Evolutionary conservation across 2,113 vertebrate species (phyloP).

Genomic region (Ranitomeya variabilis): DNA sequence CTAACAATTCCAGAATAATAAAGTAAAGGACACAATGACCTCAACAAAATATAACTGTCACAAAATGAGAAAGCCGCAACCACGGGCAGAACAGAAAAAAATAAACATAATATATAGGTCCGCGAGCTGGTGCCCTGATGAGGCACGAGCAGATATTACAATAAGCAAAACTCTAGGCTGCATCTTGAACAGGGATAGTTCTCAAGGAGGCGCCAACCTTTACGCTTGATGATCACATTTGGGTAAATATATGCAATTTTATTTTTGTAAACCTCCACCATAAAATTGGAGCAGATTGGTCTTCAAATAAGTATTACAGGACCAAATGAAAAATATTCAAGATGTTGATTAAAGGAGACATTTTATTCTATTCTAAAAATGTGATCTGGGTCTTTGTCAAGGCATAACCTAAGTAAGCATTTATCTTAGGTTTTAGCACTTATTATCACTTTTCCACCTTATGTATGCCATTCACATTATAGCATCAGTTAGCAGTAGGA

Average conservation of each 20-base stretch:
- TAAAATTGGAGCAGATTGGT: slow-evolving; percentile 45
- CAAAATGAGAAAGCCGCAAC: neutral
- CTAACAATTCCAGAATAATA: slow-evolving; percentile 56
- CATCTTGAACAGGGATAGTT: neutral
- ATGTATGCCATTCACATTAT: neutral
- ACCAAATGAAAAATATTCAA: slow-evolving; percentile 41
- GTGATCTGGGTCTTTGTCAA: neutral
- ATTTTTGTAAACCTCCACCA: slow-evolving; percentile 38
- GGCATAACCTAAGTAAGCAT: neutral
- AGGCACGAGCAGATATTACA: slow-evolving; percentile 37
- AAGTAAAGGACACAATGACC: slow-evolving; percentile 55
- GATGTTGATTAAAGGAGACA: neutral
- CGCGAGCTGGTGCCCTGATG: neutral
- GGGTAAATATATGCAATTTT: slow-evolving; percentile 51
- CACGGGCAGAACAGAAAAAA: slow-evolving; percentile 31
- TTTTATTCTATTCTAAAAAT: neutral
- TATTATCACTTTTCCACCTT: neutral
- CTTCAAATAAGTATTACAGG: slow-evolving; percentile 39
- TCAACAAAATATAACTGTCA: slow-evolving; percentile 43
- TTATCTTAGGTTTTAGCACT: neutral
- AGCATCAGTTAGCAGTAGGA: neutral
- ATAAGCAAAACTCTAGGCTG: slow-evolving; percentile 39
- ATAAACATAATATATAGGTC: slow-evolving; percentile 24
- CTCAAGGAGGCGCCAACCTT: slow-evolving; percentile 55
- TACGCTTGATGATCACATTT: slow-evolving; percentile 50